phyloP scores from a whole-genome alignment of 2,888 invertebrate genomes.

The Pachydiplax longipennis region DNA sequence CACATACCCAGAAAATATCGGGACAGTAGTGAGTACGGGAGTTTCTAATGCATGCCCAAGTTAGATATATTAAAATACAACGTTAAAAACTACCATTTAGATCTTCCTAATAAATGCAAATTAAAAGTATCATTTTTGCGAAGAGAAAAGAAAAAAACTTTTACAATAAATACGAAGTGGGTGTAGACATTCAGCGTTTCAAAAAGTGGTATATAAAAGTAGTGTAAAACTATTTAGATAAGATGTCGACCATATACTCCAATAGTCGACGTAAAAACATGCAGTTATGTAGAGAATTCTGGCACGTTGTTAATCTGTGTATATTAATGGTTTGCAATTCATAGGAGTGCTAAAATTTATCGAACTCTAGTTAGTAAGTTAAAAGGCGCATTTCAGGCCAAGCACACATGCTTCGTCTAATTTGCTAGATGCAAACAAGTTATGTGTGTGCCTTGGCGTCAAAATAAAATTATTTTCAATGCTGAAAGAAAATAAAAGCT shows the following conservation, averaged over 20 bases:
- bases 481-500: conserved; percentile 18
- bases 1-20: background rate
- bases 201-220: conserved; percentile 34
- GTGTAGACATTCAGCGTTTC: conserved; percentile 33
- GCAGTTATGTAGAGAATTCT: conserved; percentile 42
- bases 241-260: conserved; percentile 20
- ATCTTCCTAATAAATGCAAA: conserved; percentile 32
- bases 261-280: conserved; percentile 32
- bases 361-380: conserved; percentile 15
- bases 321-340: conserved; percentile 29
- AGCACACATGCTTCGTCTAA: conserved; percentile 16
- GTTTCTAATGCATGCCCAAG: conserved; percentile 41
- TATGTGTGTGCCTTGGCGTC: conserved; percentile 22
- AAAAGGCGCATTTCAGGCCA: conserved; percentile 26
- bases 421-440: conserved; percentile 34
- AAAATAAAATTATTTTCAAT: background rate
- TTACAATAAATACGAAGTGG: conserved; percentile 25
- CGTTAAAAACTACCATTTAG: conserved; percentile 36
- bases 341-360: conserved; percentile 23
- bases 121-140: background rate
- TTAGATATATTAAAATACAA: conserved; percentile 40
- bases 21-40: background rate
- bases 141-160: conserved; percentile 4
- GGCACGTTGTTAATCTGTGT: conserved; percentile 36
- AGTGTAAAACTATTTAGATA: conserved; percentile 43